Evolutionary conservation across 2,113 vertebrate genomes (phyloP).

Genomic region (Chamaetylas fuelleborni): DNA sequence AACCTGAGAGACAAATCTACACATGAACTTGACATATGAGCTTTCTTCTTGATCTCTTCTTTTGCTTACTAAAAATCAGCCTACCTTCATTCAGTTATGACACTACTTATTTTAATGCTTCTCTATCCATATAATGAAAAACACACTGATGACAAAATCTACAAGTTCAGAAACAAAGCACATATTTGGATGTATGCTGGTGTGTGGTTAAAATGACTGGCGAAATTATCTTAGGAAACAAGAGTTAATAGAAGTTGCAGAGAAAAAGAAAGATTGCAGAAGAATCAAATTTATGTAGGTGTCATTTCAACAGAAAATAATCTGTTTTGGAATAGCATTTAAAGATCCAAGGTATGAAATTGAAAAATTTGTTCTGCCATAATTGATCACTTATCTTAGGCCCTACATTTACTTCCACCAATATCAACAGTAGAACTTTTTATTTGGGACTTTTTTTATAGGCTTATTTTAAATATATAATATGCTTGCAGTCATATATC

Average conservation of each 20-base stretch:
- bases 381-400: not conserved
- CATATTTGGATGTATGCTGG: not conserved
- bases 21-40: rapidly evolving
- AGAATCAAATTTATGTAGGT: not conserved
- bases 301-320: not conserved
- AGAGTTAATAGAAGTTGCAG: not conserved
- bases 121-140: not conserved
- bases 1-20: not conserved
- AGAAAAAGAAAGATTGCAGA: not conserved
- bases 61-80: not conserved
- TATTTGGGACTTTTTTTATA: not conserved
- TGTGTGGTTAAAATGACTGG: not conserved
- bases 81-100: not conserved
- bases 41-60: rapidly evolving
- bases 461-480: not conserved
- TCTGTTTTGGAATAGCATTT: not conserved
- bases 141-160: not conserved
- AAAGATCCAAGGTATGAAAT: not conserved
- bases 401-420: not conserved
- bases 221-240: not conserved
- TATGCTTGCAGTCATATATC: not conserved
- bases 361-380: not conserved
- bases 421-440: not conserved
- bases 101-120: not conserved
- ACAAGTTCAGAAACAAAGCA: not conserved